Evolutionary conservation across 2,888 invertebrate species (phyloP), one percentile per base, ranked within the genome.

Genomic region (Euplagia quadripunctaria): DNA sequence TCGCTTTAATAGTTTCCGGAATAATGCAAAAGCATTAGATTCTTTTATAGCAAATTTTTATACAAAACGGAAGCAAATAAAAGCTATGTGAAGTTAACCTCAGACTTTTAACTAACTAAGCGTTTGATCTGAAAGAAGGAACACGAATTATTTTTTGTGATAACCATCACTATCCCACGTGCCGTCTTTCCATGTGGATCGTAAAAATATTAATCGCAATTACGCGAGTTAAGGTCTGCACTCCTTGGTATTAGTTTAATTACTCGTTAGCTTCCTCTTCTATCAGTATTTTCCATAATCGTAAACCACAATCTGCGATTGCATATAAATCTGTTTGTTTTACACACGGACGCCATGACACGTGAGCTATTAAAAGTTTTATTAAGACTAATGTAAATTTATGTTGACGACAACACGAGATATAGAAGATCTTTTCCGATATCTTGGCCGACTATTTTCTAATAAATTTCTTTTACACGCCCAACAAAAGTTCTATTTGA

Each of bases 291-390:
- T 84, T 86, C 92, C 84, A 93, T 92, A 92, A 94, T 93, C 94
- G 93, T 94, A 94, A 94, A 94, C 87, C 90, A 89, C 90, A 94
- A 94, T 93, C 90, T 91, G 88, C 89, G 85, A 88, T 91, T 88
- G 86, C 81, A 88, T 88, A 90, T 92, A 92, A 90, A 92, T 91
- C 89, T 86, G 87, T 87, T 87, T 86, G 73, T 81, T 75, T 77
- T 83, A 93, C 92, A 93, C 86, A 92, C 90, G 73, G 90, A 41
- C 75, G 16, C 73, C 12, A 64, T 81, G 84, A 78, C 81, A 79
- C 67, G 72, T 77, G 73, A 85, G 80, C 86, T 79, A 83, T 82
- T 76, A 82, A 82, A 80, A 74, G 73, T 82, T 79, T 80, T 78
- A 79, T 79, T 79, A 76, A 75, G 66, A 74, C 71, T 75, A 80